Conservation (phyloP, 2,113 vertebrate species). For the Herpetotheres cachinnans region DNA sequence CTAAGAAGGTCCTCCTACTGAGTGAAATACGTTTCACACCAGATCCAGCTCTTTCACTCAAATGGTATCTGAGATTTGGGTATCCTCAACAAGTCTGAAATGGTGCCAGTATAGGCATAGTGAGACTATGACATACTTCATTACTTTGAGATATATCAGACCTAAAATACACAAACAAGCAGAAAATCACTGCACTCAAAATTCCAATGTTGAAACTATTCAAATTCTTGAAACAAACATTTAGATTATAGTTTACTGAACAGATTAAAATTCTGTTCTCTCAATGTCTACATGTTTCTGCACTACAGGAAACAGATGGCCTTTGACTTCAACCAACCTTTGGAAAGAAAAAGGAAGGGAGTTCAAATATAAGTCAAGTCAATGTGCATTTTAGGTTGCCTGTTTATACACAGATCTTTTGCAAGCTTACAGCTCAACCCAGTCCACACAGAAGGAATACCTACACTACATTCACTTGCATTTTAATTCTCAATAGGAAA, state of each 20-base stretch:
- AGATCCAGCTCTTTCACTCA: background rate
- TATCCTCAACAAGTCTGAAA: background rate
- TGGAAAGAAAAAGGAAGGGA: conserved; percentile 26
- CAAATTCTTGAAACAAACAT: background rate
- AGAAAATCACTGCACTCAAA: background rate
- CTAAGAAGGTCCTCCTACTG: background rate
- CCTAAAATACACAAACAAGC: background rate
- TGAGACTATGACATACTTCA: background rate
- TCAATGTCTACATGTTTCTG: background rate
- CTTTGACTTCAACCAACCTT: conserved; percentile 6
- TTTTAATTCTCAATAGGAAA: background rate
- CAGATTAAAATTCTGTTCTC: conserved; percentile 12
- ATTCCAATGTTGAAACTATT: background rate
- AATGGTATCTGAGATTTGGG: background rate
- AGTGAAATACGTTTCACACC: background rate
- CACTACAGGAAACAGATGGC: conserved; percentile 59
- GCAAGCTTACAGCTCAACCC: background rate
- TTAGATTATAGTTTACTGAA: conserved; percentile 1
- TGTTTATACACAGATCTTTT: conserved; percentile 21
- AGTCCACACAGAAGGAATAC: background rate
- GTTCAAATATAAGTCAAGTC: background rate
- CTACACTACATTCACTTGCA: background rate
- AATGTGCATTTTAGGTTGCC: background rate
- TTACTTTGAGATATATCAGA: background rate
- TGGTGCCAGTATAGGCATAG: background rate